phyloP scores from a whole-genome alignment of 2,888 invertebrate species.

The Hypomecis punctinalis region DNA sequence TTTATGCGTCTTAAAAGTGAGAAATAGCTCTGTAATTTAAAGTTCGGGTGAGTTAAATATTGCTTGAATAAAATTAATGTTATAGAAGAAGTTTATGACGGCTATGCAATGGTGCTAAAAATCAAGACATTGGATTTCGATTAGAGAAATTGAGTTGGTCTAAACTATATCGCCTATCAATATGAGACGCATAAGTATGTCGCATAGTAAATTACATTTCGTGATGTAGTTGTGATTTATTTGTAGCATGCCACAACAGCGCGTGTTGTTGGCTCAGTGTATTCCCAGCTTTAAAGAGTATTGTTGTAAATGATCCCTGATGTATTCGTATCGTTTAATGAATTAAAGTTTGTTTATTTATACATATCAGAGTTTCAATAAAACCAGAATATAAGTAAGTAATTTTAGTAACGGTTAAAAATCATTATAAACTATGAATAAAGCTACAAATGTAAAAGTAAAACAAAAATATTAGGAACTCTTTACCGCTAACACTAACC shows the following conservation, averaged over 20 bases:
- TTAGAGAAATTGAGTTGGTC: too few relatives aligned
- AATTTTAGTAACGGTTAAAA: constrained; percentile 35
- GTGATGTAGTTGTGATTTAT: too few relatives aligned
- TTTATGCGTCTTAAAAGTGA: too few relatives aligned
- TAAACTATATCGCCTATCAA: too few relatives aligned
- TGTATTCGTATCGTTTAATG: constrained; percentile 68
- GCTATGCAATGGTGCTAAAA: too few relatives aligned
- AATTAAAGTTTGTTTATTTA: constrained; percentile 75
- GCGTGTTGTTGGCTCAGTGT: neutral
- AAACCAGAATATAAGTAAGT: neutral
- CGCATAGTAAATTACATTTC: too few relatives aligned
- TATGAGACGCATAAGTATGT: too few relatives aligned
- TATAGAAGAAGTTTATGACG: too few relatives aligned
- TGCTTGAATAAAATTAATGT: too few relatives aligned
- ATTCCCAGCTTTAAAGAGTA: constrained; percentile 35
- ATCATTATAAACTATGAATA: constrained; percentile 43
- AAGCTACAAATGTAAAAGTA: constrained; percentile 41
- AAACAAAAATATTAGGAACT: constrained; percentile 48
- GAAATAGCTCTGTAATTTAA: too few relatives aligned
- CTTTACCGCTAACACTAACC: constrained; percentile 39
- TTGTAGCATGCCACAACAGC: neutral
- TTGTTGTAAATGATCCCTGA: constrained; percentile 66
- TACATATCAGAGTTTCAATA: constrained; percentile 50
- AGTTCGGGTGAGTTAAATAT: too few relatives aligned
- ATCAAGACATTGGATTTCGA: too few relatives aligned